A percentile compares a stretch with the other conserved stretches of the same genome.
Conservation (phyloP, 2,888 invertebrate species). For the Trimorus sp. region DNA sequence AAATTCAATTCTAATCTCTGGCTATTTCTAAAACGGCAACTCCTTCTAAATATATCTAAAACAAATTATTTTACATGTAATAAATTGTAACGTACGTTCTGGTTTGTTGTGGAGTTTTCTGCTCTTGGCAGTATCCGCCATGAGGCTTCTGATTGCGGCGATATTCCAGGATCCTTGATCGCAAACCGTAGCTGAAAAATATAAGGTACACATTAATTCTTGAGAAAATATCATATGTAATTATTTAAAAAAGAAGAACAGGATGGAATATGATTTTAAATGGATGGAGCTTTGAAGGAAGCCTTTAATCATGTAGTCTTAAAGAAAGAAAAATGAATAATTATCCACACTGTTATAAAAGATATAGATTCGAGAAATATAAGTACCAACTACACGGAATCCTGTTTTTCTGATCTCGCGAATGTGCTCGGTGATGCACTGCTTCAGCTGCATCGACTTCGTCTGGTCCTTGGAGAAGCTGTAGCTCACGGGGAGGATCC, state of each 20-base stretch:
- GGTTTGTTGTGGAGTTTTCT: background rate
- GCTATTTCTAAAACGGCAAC: too few species aligned
- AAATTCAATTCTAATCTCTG: too few species aligned
- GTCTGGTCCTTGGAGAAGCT: constrained; percentile 9
- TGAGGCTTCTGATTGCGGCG: background rate
- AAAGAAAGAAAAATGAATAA: too few species aligned
- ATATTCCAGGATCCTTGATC: constrained; percentile 24
- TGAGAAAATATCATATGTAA: background rate
- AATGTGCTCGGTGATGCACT: background rate
- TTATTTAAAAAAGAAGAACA: too few species aligned
- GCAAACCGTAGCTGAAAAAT: constrained; percentile 23
- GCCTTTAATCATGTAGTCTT: too few species aligned
- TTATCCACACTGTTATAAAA: too few species aligned
- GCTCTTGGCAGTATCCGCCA: background rate
- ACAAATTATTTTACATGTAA: too few species aligned
- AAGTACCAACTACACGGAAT: background rate
- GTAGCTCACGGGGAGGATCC: background rate
- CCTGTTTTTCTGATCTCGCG: background rate
- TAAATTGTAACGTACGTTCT: constrained; percentile 4
- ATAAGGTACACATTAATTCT: too few species aligned
- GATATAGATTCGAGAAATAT: too few species aligned
- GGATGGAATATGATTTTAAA: too few species aligned
- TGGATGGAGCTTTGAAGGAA: too few species aligned
- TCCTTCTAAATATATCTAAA: too few species aligned
- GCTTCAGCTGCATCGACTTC: background rate